These are phyloP conservation scores for Eulemur macaco DNA, from an alignment of 2,113 vertebrate genomes.

Conservation along the genomic window DNA sequence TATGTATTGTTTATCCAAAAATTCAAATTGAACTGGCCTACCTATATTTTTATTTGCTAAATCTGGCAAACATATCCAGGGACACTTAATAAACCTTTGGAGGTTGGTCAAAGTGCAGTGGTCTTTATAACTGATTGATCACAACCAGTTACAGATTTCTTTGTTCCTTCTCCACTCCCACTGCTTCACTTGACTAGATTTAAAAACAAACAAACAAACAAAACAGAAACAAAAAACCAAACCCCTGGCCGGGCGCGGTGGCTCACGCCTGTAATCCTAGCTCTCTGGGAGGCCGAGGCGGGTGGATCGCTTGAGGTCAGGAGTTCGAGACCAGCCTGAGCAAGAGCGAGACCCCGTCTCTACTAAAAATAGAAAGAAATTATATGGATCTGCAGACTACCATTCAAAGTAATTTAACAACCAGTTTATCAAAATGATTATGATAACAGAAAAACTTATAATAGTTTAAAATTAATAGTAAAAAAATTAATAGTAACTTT, in stretches of 20 bases:
- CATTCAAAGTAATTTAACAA: not conserved
- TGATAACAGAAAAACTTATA: not conserved
- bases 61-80: not conserved
- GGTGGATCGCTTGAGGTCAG: no score
- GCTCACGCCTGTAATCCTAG: no score
- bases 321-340: no score
- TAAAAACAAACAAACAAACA: not conserved
- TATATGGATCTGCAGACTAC: not conserved
- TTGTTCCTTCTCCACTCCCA: not conserved
- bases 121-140: not conserved
- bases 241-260: no score
- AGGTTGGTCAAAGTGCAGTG: not conserved
- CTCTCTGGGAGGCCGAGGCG: no score
- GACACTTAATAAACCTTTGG: not conserved
- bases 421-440: not conserved
- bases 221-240: not conserved
- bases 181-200: not conserved
- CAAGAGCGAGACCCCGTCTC: no score
- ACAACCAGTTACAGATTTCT: not conserved
- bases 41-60: slow-evolving; percentile 3
- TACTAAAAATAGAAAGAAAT: no score
- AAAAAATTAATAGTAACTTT: not conserved
- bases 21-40: not conserved
- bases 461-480: not conserved
- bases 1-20: not conserved